Conservation (phyloP, 2,888 invertebrate genomes). For the Drosophila percnosoma region DNA sequence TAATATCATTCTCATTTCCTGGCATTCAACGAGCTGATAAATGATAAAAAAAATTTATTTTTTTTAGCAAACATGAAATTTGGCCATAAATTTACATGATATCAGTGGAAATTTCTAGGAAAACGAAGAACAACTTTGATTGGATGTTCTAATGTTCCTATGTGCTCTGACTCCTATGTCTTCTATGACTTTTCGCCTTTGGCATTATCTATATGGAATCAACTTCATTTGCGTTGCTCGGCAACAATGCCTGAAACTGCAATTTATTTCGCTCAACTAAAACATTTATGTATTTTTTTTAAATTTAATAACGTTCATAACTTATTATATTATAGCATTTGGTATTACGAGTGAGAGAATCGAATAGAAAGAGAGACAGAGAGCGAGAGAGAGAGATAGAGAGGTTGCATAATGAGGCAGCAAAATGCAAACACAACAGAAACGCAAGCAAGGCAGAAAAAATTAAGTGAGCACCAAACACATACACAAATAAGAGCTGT, state of each 20-base stretch:
- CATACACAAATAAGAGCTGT: conserved; percentile 34
- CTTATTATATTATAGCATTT: conserved; percentile 6
- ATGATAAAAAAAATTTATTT: too few relatives aligned
- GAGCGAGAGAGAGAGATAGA: neutral
- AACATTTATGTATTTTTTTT: conserved; percentile 33
- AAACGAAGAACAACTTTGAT: neutral
- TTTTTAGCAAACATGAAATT: too few relatives aligned
- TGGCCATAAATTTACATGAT: neutral
- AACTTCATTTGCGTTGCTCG: conserved; percentile 1
- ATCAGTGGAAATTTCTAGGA: neutral
- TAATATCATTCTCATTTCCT: neutral
- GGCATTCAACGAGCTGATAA: too few relatives aligned
- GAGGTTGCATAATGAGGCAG: conserved; percentile 68
- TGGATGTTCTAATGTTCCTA: neutral
- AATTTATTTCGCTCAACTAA: conserved; percentile 27
- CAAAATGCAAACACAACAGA: conserved; percentile 71
- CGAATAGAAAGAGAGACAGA: neutral
- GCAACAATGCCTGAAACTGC: conserved; percentile 6
- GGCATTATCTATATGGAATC: neutral
- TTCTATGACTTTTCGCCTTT: neutral
- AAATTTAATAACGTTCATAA: conserved; percentile 62
- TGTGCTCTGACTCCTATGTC: neutral
- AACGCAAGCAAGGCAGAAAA: conserved; percentile 64
- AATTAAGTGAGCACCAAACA: conserved; percentile 59
- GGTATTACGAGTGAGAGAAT: neutral